These are phyloP conservation scores for Lates japonicus DNA, from an alignment of 2,797 vertebrate genomes.

Conservation along the genomic window DNA sequence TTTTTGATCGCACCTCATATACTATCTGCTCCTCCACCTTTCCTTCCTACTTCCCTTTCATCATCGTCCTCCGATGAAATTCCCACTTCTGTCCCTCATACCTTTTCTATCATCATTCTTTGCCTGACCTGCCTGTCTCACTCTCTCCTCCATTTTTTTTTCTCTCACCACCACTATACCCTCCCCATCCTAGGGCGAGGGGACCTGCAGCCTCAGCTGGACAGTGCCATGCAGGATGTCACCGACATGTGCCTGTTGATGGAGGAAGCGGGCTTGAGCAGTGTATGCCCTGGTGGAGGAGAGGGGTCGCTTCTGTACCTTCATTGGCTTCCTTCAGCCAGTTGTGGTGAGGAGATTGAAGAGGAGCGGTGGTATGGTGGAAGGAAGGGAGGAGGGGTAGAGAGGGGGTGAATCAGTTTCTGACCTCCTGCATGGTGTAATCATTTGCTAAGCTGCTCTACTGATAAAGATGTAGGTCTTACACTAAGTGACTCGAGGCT, in stretches of 20 bases:
- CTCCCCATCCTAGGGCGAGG: constrained; percentile 88
- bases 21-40: constrained; percentile 14
- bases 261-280: constrained; percentile 98
- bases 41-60: background rate
- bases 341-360: constrained; percentile 90
- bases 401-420: no score
- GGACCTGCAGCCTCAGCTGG: constrained; percentile 96
- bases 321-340: constrained; percentile 94
- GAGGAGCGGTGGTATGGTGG: background rate
- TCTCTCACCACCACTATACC: constrained; percentile 12
- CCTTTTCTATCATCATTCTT: constrained; percentile 61
- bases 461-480: no score
- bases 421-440: no score
- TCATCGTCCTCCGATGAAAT: background rate
- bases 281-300: constrained; percentile 97
- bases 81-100: background rate
- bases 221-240: constrained; percentile 96
- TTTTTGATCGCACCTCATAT: no score
- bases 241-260: constrained; percentile 97
- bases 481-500: background rate
- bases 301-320: constrained; percentile 95
- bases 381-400: no score
- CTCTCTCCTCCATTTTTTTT: background rate
- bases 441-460: no score
- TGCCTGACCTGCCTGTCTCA: constrained; percentile 15